A percentile compares a stretch with the other conserved stretches of the same genome.
Conservation (phyloP, 2,113 vertebrate species). For the Dolichallabes microphthalmus region DNA sequence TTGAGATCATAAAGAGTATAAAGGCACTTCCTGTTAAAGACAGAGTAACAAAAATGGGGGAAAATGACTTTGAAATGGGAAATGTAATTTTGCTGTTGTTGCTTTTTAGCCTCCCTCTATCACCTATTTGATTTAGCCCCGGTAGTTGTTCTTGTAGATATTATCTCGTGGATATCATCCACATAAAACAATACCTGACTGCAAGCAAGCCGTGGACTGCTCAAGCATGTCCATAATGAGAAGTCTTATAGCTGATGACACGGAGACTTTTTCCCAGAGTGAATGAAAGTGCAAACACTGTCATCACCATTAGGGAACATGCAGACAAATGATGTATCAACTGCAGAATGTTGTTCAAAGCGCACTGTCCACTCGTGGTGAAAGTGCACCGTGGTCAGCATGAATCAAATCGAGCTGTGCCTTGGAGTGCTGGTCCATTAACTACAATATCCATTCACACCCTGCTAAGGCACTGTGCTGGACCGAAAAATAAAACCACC, state of each 20-base stretch:
- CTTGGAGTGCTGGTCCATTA: conserved; percentile 47
- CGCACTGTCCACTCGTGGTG: conserved; percentile 55
- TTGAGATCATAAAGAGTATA: conserved; percentile 60
- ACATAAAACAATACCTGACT: conserved; percentile 62
- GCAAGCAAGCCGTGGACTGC: conserved; percentile 64
- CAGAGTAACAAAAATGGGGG: conserved; percentile 64
- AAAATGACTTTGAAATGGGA: conserved; percentile 67
- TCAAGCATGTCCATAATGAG: conserved; percentile 67
- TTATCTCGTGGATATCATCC: conserved; percentile 70
- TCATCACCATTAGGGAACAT: conserved; percentile 66
- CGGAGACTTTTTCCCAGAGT: conserved; percentile 56
- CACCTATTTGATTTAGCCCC: conserved; percentile 70
- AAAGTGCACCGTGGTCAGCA: conserved; percentile 51
- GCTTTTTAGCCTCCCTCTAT: conserved; percentile 53
- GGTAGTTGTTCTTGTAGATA: conserved; percentile 68
- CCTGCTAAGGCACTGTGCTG: conserved; percentile 33
- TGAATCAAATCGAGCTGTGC: conserved; percentile 46
- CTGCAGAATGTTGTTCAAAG: conserved; percentile 65
- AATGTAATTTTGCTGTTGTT: conserved; percentile 47
- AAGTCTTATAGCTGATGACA: conserved; percentile 62
- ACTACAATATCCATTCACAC: conserved; percentile 50
- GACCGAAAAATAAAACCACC: conserved; percentile 30
- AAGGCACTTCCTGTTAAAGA: conserved; percentile 64
- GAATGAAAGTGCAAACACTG: conserved; percentile 65
- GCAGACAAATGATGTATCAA: conserved; percentile 60